phyloP scores from a whole-genome alignment of 53 echinoderm and acorn worm genomes.

The Arbacia lixula region DNA sequence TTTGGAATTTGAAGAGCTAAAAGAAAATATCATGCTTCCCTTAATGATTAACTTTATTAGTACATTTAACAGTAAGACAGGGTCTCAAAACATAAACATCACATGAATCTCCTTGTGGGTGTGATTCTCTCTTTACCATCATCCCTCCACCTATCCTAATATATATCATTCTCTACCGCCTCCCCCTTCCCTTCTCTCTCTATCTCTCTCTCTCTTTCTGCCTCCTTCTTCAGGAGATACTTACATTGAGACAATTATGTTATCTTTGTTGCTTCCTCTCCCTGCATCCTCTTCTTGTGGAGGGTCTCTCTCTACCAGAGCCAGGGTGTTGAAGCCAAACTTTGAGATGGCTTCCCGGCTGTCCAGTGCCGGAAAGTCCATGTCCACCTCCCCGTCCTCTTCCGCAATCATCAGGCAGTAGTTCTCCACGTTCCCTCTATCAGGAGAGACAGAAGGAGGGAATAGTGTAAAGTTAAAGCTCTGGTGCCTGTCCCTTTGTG shows the following conservation, averaged over 20 bases:
- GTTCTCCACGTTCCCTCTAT: conserved; percentile 84
- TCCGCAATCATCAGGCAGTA: conserved; percentile 92
- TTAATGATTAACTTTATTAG: too few relatives aligned
- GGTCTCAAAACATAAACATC: too few relatives aligned
- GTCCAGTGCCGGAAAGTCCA: conserved; percentile 82
- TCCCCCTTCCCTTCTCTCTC: not conserved
- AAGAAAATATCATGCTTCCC: too few relatives aligned
- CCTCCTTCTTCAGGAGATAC: conserved; percentile 13
- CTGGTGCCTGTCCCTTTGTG: too few relatives aligned
- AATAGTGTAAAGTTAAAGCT: too few relatives aligned
- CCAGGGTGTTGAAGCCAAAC: conserved; percentile 85
- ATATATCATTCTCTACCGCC: not conserved
- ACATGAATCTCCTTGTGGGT: too few relatives aligned
- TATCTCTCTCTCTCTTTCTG: not conserved
- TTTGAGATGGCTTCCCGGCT: conserved; percentile 82
- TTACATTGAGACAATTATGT: conserved; percentile 82
- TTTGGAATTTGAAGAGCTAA: too few relatives aligned
- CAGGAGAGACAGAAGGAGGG: conserved; percentile 26
- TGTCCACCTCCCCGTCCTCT: conserved; percentile 94
- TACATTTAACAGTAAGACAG: too few relatives aligned
- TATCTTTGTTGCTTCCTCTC: conserved; percentile 41
- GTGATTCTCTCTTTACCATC: not conserved
- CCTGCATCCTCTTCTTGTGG: conserved; percentile 57
- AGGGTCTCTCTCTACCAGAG: conserved; percentile 68
- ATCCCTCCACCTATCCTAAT: not conserved